Evolutionary conservation across 2,888 invertebrate species (phyloP).

Genomic region (Autographa pulchrina): DNA sequence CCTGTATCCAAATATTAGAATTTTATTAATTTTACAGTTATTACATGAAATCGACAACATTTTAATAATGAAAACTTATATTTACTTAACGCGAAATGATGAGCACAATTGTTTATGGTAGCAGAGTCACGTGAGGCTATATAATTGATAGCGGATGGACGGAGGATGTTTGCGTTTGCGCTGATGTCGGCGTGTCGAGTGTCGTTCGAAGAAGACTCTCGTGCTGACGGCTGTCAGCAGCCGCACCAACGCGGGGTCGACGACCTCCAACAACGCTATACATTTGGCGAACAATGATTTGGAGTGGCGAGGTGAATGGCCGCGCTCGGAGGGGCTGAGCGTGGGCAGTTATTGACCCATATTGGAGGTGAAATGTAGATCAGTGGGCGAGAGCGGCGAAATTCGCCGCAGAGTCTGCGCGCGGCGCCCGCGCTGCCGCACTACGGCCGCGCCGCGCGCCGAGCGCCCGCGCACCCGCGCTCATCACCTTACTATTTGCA

Average conservation of each 20-base stretch:
- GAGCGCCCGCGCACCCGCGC: conserved; percentile 46
- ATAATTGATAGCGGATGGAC: conserved; percentile 58
- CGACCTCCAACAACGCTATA: conserved; percentile 84
- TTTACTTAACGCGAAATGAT: conserved; percentile 34
- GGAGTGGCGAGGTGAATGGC: conserved; percentile 88
- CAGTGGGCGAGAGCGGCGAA: conserved; percentile 90
- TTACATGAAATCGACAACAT: conserved; percentile 13
- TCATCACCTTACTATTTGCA: conserved; percentile 26
- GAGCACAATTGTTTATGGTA: conserved; percentile 56
- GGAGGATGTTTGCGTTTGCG: conserved; percentile 82
- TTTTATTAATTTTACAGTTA: background rate
- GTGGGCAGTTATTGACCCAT: conserved; percentile 90
- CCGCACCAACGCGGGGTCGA: conserved; percentile 79
- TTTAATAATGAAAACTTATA: conserved; percentile 6
- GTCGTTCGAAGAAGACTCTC: conserved; percentile 84
- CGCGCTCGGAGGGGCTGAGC: conserved; percentile 87
- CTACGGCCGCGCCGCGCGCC: conserved; percentile 50
- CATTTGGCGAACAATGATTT: conserved; percentile 89
- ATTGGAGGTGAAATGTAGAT: conserved; percentile 89
- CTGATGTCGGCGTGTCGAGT: conserved; percentile 80
- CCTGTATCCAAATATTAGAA: conserved; percentile 8
- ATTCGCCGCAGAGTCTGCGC: conserved; percentile 81
- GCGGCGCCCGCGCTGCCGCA: conserved; percentile 47
- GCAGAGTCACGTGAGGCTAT: conserved; percentile 53
- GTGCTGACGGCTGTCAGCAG: conserved; percentile 74